Conservation (phyloP, 2,797 vertebrate species). For the Channallabes apus region DNA sequence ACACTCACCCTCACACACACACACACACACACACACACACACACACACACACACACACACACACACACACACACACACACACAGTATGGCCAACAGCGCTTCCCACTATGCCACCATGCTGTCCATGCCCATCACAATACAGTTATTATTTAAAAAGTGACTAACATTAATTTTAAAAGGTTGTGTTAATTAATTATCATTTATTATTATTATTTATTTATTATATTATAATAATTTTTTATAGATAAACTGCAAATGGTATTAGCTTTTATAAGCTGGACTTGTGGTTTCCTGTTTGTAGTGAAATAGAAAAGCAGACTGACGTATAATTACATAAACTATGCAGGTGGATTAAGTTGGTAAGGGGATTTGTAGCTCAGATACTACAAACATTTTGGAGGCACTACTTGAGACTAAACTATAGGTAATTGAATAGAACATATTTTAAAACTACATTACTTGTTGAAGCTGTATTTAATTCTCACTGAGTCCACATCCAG, state of each 20-base stretch:
- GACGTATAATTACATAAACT: conserved; percentile 40
- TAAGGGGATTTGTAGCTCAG: conserved; percentile 37
- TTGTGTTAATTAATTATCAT: neutral
- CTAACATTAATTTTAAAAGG: conserved; percentile 1
- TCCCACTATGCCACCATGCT: no score
- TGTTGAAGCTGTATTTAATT: neutral
- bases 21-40: no score
- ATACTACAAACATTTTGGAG: conserved; percentile 21
- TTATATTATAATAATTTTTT: no score
- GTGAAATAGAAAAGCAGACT: conserved; percentile 44
- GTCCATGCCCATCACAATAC: neutral
- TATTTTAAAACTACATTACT: neutral
- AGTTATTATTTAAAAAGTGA: neutral
- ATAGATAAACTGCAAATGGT: neutral
- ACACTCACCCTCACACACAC: no score
- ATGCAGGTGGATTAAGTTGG: conserved; percentile 18
- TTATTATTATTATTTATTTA: no score
- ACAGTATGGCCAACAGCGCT: no score
- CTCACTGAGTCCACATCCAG: neutral
- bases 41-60: no score
- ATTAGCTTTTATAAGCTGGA: conserved; percentile 16
- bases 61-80: no score
- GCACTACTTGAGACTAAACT: conserved; percentile 31
- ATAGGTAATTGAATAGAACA: conserved; percentile 26
- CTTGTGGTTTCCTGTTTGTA: conserved; percentile 8